Evolutionary conservation across 2,888 invertebrate species (phyloP), one percentile per base, ranked within the genome.

Genomic region (Asteroscopus sphinx): DNA sequence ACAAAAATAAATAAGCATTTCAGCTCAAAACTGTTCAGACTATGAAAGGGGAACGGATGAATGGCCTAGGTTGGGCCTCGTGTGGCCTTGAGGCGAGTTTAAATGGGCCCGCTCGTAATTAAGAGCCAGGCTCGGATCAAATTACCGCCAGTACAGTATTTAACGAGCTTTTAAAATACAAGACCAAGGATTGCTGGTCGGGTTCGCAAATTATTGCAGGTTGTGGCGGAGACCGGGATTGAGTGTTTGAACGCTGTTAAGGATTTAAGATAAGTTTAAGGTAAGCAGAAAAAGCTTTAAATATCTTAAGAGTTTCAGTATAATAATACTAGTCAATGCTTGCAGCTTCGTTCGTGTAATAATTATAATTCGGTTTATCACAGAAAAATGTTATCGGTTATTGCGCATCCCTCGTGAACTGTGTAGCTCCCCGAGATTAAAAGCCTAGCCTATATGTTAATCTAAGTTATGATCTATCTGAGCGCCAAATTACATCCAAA

Each of bases 131-230:
- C 49, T 17, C 33, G 44, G 51, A 54, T 68, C 55, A 49, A 48
- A 49, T 51, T 52, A 68, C 60, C 57, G 53, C 49, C 40, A 54
- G 57, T 53, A 54, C 46, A 46, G 42, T 51, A 64, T 58, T 69
- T 68, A 64, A 67, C 57, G 67, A 69, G 65, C 46, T 69, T 67
- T 67, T 67, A 69, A 69, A 67, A 67, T 42, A 64, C 33, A 48
- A 56, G n/a, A 39, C 45, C 41, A 16, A 46, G 30, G 21, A 47
- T 21, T 42, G 61, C 35, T 11, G 45, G 5, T 4, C 7, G 37
- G 26, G 5, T 30, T 40, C 16, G 17, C 26, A 13, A 33, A 41
- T 40, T 32, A 46, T 37, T 26, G 12, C 21, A n/a, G 45, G 7
- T 17, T 25, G 17, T 30, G 17, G 6, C n/a, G 4, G 42, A 3